A percentile compares a stretch with the other conserved stretches of the same genome.
Conservation (phyloP, 37 sponge, comb jelly and placozoan species). For the Chondrilla cf. caribensis region DNA sequence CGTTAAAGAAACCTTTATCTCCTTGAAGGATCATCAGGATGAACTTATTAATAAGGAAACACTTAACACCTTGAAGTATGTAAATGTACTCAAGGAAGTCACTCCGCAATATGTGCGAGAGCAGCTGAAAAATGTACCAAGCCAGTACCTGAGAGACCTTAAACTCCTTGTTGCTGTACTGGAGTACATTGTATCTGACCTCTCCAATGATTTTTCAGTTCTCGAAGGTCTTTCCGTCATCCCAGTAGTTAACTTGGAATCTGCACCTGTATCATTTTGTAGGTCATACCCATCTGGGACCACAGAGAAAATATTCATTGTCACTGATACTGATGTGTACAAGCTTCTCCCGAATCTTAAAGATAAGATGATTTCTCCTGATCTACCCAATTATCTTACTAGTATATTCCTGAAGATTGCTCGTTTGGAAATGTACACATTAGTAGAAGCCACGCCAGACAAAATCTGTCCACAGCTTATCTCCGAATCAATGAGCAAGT, state of each 20-base stretch:
- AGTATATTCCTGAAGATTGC: constrained; percentile 1
- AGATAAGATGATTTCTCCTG: neutral
- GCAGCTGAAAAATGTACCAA: neutral
- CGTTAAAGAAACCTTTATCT: neutral
- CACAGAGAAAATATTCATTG: neutral
- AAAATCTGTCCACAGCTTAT: constrained; percentile 18
- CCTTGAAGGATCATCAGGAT: too few relatives aligned
- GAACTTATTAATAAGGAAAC: too few relatives aligned
- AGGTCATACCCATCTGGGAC: neutral
- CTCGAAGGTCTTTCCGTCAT: constrained; percentile 26
- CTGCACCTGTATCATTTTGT: neutral
- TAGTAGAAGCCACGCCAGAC: constrained; percentile 5
- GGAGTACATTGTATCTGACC: constrained; percentile 29
- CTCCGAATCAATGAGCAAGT: constrained; percentile 19
- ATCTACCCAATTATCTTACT: neutral
- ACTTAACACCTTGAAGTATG: neutral
- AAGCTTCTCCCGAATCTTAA: neutral
- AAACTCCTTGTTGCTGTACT: neutral
- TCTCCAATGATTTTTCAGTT: neutral
- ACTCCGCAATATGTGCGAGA: neutral
- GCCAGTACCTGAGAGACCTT: neutral
- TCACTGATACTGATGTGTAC: neutral
- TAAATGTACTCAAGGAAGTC: neutral
- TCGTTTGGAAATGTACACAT: neutral
- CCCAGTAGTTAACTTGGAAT: neutral